Base-by-base conservation (phyloP, 2,888 invertebrate species). In the Callosobruchus maculatus region DNA sequence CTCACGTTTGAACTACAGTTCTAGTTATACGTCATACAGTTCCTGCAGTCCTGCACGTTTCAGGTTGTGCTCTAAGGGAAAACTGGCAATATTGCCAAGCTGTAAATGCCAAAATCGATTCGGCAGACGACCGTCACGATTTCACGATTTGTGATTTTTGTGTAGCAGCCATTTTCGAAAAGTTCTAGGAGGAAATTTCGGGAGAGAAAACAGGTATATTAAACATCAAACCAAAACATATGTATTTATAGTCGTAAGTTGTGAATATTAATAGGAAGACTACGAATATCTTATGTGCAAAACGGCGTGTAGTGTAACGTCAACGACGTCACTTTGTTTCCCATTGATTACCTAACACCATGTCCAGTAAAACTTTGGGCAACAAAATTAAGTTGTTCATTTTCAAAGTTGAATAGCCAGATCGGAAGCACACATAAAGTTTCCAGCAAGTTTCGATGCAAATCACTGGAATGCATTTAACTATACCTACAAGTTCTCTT, bases 401-500 rank as follows among this genome's bases (percentile, higher is more conserved):
- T 77, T 70, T 75, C 77, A 76, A 73, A 78, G 77, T 77, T 75
- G 73, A 74, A 73, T 74, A 74, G 71, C 71, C 71, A 66, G 68
- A 73, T 30, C 26, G 67, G 72, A 69, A 67, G 77, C 75, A 74
- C 75, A 71, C 74, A 71, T 73, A 75, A 70, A 75, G 73, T 76
- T 30, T 75, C 75, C 76, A 75, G 73, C 73, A 73, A 76, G 74
- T 72, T 67, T 80, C 78, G 74, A 75, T 77, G 72, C 74, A 73
- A 75, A 73, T 75, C 78, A 20, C 21, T 81, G 80, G 81, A 82
- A 84, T 82, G 83, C 86, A 85, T 85, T 84, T 86, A 85, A 86
- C 82, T 88, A 87, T 87, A 87, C 86, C 86, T 87, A 86, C 86
- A 87, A 88, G 88, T 87, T 88, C 88, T 88, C 85, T 88, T 87